These are phyloP conservation scores for Sthenelais limicola DNA, from an alignment of 2,888 invertebrate species.

Conservation along the genomic window DNA sequence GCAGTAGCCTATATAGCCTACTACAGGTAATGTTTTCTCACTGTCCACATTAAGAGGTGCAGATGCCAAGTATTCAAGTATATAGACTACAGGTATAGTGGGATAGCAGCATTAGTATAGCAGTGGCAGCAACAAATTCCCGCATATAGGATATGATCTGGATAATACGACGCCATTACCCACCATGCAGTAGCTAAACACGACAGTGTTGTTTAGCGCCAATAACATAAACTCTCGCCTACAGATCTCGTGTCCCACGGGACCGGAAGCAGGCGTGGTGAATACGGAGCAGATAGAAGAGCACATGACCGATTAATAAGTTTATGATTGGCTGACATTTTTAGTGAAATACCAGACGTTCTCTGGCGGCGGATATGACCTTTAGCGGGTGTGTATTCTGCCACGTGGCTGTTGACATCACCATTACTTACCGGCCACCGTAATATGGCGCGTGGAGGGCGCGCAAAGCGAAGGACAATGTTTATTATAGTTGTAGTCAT, in stretches of 20 bases:
- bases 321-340: constrained; percentile 37
- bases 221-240: background rate
- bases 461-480: no score
- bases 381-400: constrained; percentile 27
- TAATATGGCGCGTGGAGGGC: background rate
- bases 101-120: no score
- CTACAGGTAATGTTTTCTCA: no score
- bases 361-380: constrained; percentile 18
- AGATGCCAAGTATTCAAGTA: no score
- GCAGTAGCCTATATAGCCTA: no score
- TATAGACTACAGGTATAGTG: no score
- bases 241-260: no score
- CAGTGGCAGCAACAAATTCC: background rate
- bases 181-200: constrained; percentile 31
- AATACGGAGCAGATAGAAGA: background rate
- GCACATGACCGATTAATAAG: constrained; percentile 33
- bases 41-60: no score
- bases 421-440: constrained; percentile 27
- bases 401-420: constrained; percentile 23
- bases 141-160: background rate
- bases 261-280: background rate
- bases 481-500: no score
- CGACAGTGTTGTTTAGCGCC: constrained; percentile 32
- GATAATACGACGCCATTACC: background rate
- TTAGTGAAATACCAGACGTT: background rate